Percentiles rank a stretch among this genome's conserved stretches.
These are phyloP conservation scores for Campoplex capitator DNA, from an alignment of 2,888 invertebrate genomes.

Conservation along the genomic window DNA sequence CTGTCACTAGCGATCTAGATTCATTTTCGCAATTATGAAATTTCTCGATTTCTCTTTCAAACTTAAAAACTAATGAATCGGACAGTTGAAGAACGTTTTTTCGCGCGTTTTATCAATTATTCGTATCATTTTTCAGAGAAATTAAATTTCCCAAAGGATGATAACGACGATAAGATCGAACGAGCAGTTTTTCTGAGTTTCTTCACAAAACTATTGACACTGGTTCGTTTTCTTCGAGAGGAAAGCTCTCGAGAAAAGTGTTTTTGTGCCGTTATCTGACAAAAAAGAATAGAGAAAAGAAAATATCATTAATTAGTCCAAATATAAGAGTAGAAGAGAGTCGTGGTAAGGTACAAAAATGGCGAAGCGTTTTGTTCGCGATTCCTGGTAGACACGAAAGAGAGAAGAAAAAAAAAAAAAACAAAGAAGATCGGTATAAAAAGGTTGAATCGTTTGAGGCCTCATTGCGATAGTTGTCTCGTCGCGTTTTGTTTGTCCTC, in stretches of 20 bases:
- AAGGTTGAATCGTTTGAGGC: slow-evolving; percentile 29
- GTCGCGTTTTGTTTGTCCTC: slow-evolving; percentile 33
- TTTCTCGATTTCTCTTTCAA: too few relatives aligned
- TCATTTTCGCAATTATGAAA: too few relatives aligned
- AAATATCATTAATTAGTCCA: slow-evolving; percentile 25
- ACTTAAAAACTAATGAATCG: too few relatives aligned
- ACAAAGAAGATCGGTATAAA: not conserved
- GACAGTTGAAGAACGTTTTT: too few relatives aligned
- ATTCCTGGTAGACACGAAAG: not conserved
- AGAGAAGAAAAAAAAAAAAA: not conserved
- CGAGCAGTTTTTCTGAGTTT: not conserved
- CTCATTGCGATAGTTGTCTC: slow-evolving; percentile 28
- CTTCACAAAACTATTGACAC: not conserved
- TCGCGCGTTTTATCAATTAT: too few relatives aligned
- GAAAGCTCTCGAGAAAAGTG: not conserved
- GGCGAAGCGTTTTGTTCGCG: slow-evolving; percentile 11
- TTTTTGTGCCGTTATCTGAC: not conserved
- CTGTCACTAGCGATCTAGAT: too few relatives aligned
- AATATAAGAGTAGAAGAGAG: not conserved
- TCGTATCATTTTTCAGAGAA: not conserved
- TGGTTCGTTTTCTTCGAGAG: not conserved
- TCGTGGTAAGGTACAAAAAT: not conserved
- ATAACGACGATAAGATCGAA: not conserved
- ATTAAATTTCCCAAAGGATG: not conserved
- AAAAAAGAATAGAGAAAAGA: not conserved